A percentile compares a stretch with the other conserved stretches of the same genome.
These are phyloP conservation scores for Eleutherodactylus coqui DNA, from an alignment of 2,797 vertebrate species.

Conservation along the genomic window DNA sequence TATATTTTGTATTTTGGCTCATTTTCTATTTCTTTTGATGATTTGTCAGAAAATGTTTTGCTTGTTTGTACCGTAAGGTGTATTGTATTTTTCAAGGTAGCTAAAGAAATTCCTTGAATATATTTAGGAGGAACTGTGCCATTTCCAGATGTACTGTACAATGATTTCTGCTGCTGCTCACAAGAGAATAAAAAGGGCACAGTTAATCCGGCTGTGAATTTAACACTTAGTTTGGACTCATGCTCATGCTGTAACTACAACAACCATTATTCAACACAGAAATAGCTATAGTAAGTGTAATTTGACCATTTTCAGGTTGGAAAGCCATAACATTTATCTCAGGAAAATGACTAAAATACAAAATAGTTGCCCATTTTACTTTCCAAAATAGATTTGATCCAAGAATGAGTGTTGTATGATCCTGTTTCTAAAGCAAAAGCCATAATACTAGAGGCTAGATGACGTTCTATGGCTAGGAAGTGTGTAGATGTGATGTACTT, in stretches of 20 bases:
- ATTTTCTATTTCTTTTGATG: not conserved
- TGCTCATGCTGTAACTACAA: not conserved
- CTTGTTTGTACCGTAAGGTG: not conserved
- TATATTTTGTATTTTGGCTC: not conserved
- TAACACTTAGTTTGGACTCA: slow-evolving; percentile 11
- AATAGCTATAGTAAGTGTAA: not conserved
- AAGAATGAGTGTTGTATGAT: not conserved
- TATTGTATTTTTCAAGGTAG: not conserved
- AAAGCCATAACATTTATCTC: not conserved
- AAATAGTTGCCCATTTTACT: not conserved
- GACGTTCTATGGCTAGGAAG: too few species aligned
- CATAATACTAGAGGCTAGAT: too few species aligned
- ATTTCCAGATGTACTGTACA: slow-evolving; percentile 20
- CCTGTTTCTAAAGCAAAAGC: not conserved
- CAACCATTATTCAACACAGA: not conserved
- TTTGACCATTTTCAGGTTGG: not conserved
- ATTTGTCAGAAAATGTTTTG: not conserved
- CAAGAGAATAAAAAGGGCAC: slow-evolving; percentile 11
- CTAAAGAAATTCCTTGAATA: not conserved
- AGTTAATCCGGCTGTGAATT: slow-evolving; percentile 5
- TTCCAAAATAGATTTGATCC: not conserved
- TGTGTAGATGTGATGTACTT: too few species aligned
- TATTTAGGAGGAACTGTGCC: not conserved
- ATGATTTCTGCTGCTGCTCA: not conserved
- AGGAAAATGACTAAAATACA: not conserved